A percentile compares a stretch with the other conserved stretches of the same genome.
phyloP scores from a whole-genome alignment of 30 jellyfish, hydroid and myxozoan species.

The Hydra vulgaris region DNA sequence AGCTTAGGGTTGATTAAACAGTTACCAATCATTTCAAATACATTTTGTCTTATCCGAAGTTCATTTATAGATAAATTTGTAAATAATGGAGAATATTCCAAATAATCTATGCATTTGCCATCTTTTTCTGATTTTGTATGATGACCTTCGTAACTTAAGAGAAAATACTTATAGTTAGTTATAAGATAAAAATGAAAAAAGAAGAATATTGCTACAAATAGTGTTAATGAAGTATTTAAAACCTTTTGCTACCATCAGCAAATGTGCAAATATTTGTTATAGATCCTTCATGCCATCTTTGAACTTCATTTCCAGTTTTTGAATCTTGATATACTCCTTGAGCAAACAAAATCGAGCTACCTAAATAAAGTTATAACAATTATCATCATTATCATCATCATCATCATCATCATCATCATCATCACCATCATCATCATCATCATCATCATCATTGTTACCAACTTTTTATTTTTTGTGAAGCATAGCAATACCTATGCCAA shows the following conservation, averaged over 20 bases:
- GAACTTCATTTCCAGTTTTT: not conserved
- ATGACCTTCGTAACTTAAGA: slow-evolving; percentile 33
- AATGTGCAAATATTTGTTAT: not conserved
- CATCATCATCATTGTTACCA: not conserved
- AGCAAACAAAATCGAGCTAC: not conserved
- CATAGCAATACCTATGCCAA: not conserved
- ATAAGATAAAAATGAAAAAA: too few species aligned
- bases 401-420: not conserved
- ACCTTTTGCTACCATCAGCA: not conserved
- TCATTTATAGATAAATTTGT: slow-evolving; percentile 17
- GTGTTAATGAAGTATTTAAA: not conserved
- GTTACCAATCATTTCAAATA: slow-evolving; percentile 37
- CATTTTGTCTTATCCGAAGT: slow-evolving; percentile 59
- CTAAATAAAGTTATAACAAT: not conserved
- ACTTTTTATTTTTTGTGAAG: not conserved
- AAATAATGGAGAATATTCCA: slow-evolving; percentile 26
- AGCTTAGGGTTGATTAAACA: too few species aligned
- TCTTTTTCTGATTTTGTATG: slow-evolving; percentile 58
- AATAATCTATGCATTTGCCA: slow-evolving; percentile 53
- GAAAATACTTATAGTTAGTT: not conserved
- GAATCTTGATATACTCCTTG: not conserved
- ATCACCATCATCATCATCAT: not conserved
- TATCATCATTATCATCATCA: not conserved
- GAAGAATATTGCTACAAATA: too few species aligned
- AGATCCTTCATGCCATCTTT: not conserved